phyloP scores from a whole-genome alignment of 1,140 invertebrate species.

The Bactericera cockerelli region DNA sequence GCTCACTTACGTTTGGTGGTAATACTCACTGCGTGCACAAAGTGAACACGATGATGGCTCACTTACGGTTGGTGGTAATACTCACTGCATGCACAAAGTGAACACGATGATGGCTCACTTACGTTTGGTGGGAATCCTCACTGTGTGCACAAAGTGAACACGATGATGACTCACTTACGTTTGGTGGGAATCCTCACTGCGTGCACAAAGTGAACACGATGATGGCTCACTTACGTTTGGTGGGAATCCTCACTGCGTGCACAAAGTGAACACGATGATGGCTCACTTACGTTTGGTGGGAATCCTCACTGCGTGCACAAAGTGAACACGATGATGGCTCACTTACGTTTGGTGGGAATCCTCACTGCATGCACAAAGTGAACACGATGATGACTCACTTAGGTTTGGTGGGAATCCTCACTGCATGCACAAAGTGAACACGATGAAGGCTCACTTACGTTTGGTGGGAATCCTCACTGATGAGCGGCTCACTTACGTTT shows the following conservation, averaged over 20 bases:
- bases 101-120: neutral
- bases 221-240: too few species aligned
- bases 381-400: too few species aligned
- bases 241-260: too few species aligned
- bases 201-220: neutral
- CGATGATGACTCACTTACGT: neutral
- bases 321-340: neutral
- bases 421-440: neutral
- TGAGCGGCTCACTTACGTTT: too few species aligned
- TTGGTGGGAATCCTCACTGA: too few species aligned
- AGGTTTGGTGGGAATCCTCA: neutral
- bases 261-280: neutral
- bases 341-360: neutral
- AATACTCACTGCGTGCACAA: too few species aligned
- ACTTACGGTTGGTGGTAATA: neutral
- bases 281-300: neutral
- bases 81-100: neutral
- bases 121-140: too few species aligned
- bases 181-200: neutral
- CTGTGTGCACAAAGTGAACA: neutral
- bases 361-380: neutral
- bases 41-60: too few species aligned
- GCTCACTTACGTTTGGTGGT: too few species aligned
- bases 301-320: neutral
- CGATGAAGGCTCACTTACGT: neutral